Base-by-base conservation (phyloP, 2,888 invertebrate genomes). In the Campaea margaritaria region DNA sequence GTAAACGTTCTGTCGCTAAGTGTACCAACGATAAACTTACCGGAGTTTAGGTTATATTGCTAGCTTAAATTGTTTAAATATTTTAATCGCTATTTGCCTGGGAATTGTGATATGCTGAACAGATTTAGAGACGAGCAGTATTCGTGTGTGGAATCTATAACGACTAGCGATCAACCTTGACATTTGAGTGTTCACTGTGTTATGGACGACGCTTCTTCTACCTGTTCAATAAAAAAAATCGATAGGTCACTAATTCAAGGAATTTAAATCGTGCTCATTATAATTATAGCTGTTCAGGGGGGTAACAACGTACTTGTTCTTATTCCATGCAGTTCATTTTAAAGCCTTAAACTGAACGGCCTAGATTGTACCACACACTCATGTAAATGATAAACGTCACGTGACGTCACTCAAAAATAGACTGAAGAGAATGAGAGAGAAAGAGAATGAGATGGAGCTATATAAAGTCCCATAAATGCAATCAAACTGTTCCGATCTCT, bases 161-260 rank as follows among this genome's bases (percentile, higher is more conserved):
- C 53, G 52, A 44, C 50, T 34, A 28, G 31, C 21, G 42, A 28
- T 5, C 16, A 64, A 45, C 76, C 78, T 73, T 76, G 73, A 74
- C 67, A 70, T 77, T 72, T 72, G 43, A 12, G 48, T 62, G 48
- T 62, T 16, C 48, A 58, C 59, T 60, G 69, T 71, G 72, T 75
- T 66, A 62, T 66, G 57, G 54, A 67, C 65, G 65, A 65, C 64
- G 60, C 51, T 64, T 44, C 38, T 21, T 46, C 34, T 48, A 54
- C 38, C 64, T 56, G 51, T 63, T 27, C 63, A 53, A 64, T 64
- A 69, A 64, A 68, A 67, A 58, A 64, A 65, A 52, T 54, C 50
- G 34, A 68, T 67, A 69, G 69, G 65, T 72, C 68, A 68, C 42
- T 41, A 28, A 64, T n/a, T 48, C 61, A 66, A 51, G 43, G 62